Evolutionary conservation across 2,888 invertebrate species (phyloP).

Genomic region (Hymenopus coronatus): DNA sequence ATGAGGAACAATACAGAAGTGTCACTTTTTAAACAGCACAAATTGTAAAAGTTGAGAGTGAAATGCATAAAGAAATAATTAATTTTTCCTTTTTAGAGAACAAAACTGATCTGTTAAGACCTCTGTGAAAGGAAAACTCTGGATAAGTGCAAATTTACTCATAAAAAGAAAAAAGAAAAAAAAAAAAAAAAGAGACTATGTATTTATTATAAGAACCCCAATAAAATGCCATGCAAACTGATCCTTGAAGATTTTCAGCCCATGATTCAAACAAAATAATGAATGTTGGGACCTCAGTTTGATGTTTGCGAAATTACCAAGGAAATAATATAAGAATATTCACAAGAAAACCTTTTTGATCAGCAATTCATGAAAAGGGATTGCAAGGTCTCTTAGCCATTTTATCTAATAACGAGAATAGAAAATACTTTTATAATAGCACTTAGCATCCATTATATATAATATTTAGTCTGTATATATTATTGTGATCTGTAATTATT

Average conservation of each 20-base stretch:
- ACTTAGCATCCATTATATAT: conserved; percentile 13
- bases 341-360: no score
- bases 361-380: neutral
- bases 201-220: neutral
- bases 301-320: neutral
- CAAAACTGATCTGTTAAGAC: neutral
- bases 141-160: neutral
- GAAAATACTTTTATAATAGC: conserved; percentile 19
- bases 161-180: neutral
- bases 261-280: neutral
- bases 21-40: neutral
- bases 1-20: neutral
- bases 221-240: neutral
- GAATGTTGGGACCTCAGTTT: neutral
- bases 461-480: conserved; percentile 15
- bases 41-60: neutral
- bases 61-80: neutral
- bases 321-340: neutral
- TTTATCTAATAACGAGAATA: conserved; percentile 7
- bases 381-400: neutral
- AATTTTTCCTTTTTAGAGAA: neutral
- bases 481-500: conserved; percentile 14
- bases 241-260: neutral
- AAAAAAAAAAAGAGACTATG: neutral
- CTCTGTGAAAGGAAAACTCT: neutral